Percentiles rank a stretch among this genome's conserved stretches.
Evolutionary conservation across 2,888 invertebrate genomes (phyloP).

Genomic region (Himalopsyche tibetana): DNA sequence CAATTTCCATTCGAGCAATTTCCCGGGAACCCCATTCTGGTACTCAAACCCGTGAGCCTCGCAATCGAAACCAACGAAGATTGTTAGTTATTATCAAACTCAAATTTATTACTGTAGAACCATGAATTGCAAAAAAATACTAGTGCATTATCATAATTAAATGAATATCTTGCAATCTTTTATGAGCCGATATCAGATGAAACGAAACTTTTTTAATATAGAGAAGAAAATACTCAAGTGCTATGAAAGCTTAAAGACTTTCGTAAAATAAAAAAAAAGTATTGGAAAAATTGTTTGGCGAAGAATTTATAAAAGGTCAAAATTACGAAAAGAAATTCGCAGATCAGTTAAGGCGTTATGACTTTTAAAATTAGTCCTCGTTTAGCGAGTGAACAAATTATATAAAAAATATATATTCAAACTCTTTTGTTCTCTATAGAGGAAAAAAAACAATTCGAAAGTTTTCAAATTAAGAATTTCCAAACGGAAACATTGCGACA

Average conservation of each 20-base stretch:
- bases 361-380: conserved; percentile 9
- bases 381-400: conserved; percentile 9
- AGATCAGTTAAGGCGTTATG: conserved; percentile 1
- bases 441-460: conserved; percentile 19
- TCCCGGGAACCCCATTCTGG: no score
- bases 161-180: no score
- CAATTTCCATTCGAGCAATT: no score
- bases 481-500: not conserved
- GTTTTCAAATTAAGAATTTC: conserved; percentile 21
- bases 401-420: conserved; percentile 10
- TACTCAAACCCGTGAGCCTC: no score
- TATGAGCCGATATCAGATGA: no score
- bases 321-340: not conserved
- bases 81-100: no score
- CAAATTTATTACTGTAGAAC: no score
- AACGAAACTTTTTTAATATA: no score
- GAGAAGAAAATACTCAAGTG: not conserved
- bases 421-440: not conserved
- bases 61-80: no score
- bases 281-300: not conserved
- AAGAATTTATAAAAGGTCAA: not conserved
- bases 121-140: no score
- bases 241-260: not conserved
- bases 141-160: no score
- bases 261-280: not conserved